Percentiles rank a stretch among this genome's conserved stretches.
These are phyloP conservation scores for Seriola rivoliana DNA, from an alignment of 2,113 vertebrate genomes.

Conservation along the genomic window DNA sequence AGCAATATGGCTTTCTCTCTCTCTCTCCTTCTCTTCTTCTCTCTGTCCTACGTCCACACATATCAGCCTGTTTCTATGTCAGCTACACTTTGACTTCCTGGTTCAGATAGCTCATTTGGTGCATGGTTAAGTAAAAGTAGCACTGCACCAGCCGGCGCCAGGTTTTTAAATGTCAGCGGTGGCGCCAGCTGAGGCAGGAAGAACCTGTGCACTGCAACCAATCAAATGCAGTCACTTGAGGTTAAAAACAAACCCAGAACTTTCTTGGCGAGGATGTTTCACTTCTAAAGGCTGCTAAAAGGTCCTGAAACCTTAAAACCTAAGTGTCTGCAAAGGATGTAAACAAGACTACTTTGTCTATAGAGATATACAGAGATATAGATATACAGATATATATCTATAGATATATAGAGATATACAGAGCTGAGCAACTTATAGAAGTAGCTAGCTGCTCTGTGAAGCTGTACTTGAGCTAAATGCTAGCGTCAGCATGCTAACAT, in stretches of 20 bases:
- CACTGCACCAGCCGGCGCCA: background rate
- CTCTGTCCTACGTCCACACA: background rate
- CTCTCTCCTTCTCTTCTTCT: background rate
- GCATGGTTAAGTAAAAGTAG: constrained; percentile 29
- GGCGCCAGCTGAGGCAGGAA: constrained; percentile 16
- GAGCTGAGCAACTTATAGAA: too few relatives aligned
- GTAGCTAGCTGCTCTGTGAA: too few relatives aligned
- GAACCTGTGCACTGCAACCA: constrained; percentile 18
- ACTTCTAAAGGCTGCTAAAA: background rate
- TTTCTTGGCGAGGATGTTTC: background rate
- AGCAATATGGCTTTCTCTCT: background rate
- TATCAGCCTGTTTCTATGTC: constrained; percentile 16
- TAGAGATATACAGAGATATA: too few relatives aligned
- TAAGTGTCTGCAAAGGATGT: background rate
- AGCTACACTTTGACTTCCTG: constrained; percentile 21
- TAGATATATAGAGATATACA: too few relatives aligned
- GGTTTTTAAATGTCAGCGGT: constrained; percentile 49
- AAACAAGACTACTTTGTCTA: background rate
- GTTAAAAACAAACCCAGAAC: constrained; percentile 16
- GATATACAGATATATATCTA: too few relatives aligned
- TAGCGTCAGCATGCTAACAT: background rate
- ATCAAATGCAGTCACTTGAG: constrained; percentile 24
- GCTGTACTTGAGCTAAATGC: too few relatives aligned
- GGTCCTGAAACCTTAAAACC: background rate
- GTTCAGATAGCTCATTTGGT: constrained; percentile 35